Evolutionary conservation across 2,113 vertebrate genomes (phyloP).

Genomic region (Limanda limanda): DNA sequence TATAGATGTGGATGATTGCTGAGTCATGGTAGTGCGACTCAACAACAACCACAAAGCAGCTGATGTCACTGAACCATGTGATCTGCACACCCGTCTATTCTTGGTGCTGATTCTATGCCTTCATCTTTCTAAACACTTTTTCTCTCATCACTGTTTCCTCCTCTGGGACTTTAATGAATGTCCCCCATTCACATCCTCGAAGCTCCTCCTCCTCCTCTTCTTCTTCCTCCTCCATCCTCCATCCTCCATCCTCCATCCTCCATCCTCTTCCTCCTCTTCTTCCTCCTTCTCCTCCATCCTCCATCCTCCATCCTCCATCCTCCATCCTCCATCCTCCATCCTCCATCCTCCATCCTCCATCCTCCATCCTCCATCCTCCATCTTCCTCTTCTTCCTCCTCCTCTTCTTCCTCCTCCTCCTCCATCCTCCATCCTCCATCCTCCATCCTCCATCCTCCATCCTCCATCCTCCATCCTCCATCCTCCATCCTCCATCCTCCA

Average conservation of each 20-base stretch:
- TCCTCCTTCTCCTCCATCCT: too few relatives aligned
- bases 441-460: not conserved
- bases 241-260: too few relatives aligned
- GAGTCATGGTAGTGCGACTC: constrained; percentile 12
- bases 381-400: too few relatives aligned
- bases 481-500: too few relatives aligned
- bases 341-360: too few relatives aligned
- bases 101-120: not conserved
- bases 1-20: not conserved
- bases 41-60: not conserved
- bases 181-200: not conserved
- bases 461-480: constrained; percentile 10
- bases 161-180: constrained; percentile 20
- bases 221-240: too few relatives aligned
- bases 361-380: too few relatives aligned
- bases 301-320: too few relatives aligned
- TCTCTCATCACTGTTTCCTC: constrained; percentile 13
- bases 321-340: too few relatives aligned
- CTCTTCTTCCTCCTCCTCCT: not conserved
- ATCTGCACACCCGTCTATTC: constrained; percentile 12
- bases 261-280: too few relatives aligned
- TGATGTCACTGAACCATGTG: constrained; percentile 14
- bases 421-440: not conserved
- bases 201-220: too few relatives aligned
- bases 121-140: constrained; percentile 19